Percentiles rank a stretch among this genome's conserved stretches.
phyloP scores from a whole-genome alignment of 2,797 vertebrate species.

The Lutjanus argentimaculatus region DNA sequence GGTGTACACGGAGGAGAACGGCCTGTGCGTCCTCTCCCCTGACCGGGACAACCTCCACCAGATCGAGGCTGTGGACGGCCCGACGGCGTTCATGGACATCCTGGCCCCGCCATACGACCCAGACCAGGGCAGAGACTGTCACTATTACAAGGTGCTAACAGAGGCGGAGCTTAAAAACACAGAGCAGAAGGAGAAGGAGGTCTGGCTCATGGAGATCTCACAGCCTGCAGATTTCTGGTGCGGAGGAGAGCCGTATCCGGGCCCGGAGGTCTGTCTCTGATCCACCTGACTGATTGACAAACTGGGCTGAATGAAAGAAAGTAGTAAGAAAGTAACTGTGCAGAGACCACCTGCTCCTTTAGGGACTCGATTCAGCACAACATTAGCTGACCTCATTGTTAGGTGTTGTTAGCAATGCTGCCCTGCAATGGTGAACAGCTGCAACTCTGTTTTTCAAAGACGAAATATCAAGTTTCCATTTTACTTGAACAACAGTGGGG shows the following conservation, averaged over 20 bases:
- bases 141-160: constrained; percentile 90
- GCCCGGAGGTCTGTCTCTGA: constrained; percentile 92
- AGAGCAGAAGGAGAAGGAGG: constrained; percentile 81
- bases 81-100: constrained; percentile 96
- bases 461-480: constrained; percentile 14
- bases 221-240: constrained; percentile 95
- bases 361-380: neutral
- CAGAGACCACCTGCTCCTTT: neutral
- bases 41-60: constrained; percentile 95
- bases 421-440: neutral
- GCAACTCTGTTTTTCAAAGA: neutral
- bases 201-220: constrained; percentile 93
- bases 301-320: neutral
- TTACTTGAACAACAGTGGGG: neutral
- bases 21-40: constrained; percentile 90
- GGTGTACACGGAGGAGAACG: constrained; percentile 89
- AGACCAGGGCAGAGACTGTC: constrained; percentile 94
- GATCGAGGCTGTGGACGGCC: constrained; percentile 94
- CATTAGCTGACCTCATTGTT: neutral
- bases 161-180: constrained; percentile 55
- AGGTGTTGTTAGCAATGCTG: neutral
- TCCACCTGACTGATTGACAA: constrained; percentile 14
- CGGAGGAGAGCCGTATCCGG: constrained; percentile 93
- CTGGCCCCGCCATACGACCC: constrained; percentile 96
- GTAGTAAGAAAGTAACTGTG: too few relatives aligned